Percentiles rank a stretch among this genome's conserved stretches.
Evolutionary conservation across 2,797 vertebrate species (phyloP).

Genomic region (Macrochelys suwanniensis): DNA sequence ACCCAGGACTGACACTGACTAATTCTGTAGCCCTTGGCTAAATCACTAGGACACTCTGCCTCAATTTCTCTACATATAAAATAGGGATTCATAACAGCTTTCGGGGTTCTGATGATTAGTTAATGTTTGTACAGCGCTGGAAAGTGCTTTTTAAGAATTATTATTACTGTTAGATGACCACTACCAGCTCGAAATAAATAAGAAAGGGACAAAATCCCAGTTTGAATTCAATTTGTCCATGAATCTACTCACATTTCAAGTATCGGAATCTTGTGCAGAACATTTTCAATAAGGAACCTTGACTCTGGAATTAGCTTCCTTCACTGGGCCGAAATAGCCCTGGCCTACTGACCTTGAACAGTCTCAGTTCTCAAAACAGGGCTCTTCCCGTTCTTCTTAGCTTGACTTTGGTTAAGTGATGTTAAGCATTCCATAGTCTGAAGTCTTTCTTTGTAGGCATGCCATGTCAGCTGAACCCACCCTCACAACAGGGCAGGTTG

Average conservation of each 20-base stretch:
- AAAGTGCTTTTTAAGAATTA: background rate
- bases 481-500: background rate
- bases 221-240: background rate
- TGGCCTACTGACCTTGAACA: background rate
- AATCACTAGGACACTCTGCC: background rate
- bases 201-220: background rate
- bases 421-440: background rate
- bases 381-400: background rate
- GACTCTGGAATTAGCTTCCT: background rate
- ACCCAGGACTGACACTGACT: background rate
- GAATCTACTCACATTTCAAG: background rate
- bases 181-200: background rate
- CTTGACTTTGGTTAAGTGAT: no score
- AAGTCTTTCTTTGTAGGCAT: background rate
- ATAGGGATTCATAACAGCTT: background rate
- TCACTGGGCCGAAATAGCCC: background rate
- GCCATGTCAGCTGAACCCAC: background rate
- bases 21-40: background rate
- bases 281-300: background rate
- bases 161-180: background rate
- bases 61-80: background rate
- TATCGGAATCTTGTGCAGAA: background rate
- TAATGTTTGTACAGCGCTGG: background rate
- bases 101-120: background rate
- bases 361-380: background rate